Base-by-base conservation (phyloP, 2,113 vertebrate species). In the Piaya cayana region DNA sequence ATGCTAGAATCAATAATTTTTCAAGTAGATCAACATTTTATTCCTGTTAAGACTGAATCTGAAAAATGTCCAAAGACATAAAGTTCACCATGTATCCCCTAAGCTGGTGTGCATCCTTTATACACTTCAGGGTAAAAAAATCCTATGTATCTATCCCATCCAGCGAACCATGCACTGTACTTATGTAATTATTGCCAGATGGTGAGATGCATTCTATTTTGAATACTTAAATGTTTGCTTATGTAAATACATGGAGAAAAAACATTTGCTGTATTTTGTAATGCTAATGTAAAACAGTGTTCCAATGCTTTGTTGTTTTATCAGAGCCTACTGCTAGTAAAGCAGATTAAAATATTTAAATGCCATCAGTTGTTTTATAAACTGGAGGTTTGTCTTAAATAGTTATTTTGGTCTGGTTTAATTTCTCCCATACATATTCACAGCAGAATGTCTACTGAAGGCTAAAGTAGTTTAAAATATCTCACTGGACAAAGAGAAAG, bases 201-300 rank as follows among this genome's bases (percentile, higher is more conserved):
- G 0, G 81, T 93, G 91, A 96, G 72, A 95, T 95, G 91, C 97
- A 96, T 97, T 97, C 93, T 96, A 97, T 98, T 97, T 95, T 96
- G 96, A 97, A 89, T 96, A 94, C 83, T 67, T 89, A 63, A 82
- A 88, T 80, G 93, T 96, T 95, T 82, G 92, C 92, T 70, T 96
- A 93, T 95, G 60, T 95, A 96, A 96, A 96, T 91, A 96, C 55
- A 93, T 60, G 76, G 22, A 97, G 95, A 94, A 96, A 96, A 96
- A 93, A 97, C 45, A 15, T 65, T 94, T 95, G 81, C 60, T 92
- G 95, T 95, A 92, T 97, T 92, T 96, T 96, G 95, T 97, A 85
- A 94, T 76, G 92, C 94, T 96, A 64, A 95, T 97, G 97, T 97
- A 95, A 97, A 97, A 97, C 43, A 43, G 58, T 96, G 90, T 95